A percentile compares a stretch with the other conserved stretches of the same genome.
These are phyloP conservation scores for Rana temporaria DNA, from an alignment of 2,113 vertebrate genomes.

Conservation along the genomic window DNA sequence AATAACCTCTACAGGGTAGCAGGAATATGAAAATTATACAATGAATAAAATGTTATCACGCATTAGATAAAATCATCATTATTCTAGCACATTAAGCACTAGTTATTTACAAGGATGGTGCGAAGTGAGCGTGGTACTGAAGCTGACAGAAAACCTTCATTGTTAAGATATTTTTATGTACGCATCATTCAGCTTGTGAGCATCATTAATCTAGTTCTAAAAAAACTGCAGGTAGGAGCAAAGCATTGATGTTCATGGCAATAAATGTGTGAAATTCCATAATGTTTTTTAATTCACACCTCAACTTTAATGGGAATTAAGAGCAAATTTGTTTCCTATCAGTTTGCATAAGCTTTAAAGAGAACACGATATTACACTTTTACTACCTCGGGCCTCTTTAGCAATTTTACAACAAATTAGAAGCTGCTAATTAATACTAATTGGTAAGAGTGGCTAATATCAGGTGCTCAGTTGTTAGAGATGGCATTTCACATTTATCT, in stretches of 20 bases:
- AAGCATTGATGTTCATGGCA: not conserved
- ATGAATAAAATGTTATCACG: too few relatives aligned
- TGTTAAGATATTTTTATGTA: too few relatives aligned
- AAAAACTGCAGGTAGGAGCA: not conserved
- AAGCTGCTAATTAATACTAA: slow-evolving; percentile 56
- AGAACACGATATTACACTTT: slow-evolving; percentile 52
- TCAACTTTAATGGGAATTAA: slow-evolving; percentile 37
- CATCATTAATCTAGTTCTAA: not conserved
- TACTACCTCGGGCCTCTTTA: slow-evolving; percentile 56
- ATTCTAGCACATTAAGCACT: too few relatives aligned
- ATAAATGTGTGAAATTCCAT: slow-evolving; percentile 36
- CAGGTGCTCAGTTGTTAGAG: slow-evolving; percentile 41
- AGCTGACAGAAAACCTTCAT: too few relatives aligned
- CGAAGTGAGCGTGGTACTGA: too few relatives aligned
- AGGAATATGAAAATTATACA: too few relatives aligned
- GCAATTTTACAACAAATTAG: slow-evolving; percentile 57
- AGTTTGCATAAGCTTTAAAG: slow-evolving; percentile 44
- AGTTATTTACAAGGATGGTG: too few relatives aligned
- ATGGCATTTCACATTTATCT: slow-evolving; percentile 52
- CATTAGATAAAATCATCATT: too few relatives aligned
- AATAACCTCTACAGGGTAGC: too few relatives aligned
- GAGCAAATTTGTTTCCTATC: slow-evolving; percentile 42
- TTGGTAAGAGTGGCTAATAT: slow-evolving; percentile 51
- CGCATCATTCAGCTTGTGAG: too few relatives aligned
- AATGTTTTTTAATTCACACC: slow-evolving; percentile 44